Conservation (phyloP, 2,113 vertebrate genomes). For the Paramisgurnus dabryanus region DNA sequence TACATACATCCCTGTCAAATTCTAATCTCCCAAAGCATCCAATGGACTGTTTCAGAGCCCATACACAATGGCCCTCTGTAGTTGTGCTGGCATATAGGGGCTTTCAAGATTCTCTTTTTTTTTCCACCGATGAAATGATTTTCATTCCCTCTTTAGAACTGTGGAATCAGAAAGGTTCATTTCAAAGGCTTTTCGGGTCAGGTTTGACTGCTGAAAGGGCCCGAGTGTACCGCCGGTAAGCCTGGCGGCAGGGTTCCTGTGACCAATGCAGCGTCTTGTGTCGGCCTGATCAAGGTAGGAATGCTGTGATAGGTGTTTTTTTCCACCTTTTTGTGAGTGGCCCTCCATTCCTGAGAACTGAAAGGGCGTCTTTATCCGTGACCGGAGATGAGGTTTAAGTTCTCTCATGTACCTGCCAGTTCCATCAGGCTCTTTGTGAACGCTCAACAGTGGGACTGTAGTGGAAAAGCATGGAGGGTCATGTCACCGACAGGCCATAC, state of each 20-base stretch:
- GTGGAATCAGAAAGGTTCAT: neutral
- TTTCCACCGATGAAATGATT: slow-evolving; percentile 14
- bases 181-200: slow-evolving; percentile 21
- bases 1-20: slow-evolving; percentile 37
- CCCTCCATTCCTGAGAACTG: slow-evolving; percentile 31
- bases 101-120: slow-evolving; percentile 3
- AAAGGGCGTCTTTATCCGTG: slow-evolving; percentile 53
- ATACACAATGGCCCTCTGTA: slow-evolving; percentile 39
- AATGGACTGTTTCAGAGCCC: slow-evolving; percentile 21
- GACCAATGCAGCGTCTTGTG: slow-evolving; percentile 12
- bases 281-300: slow-evolving; percentile 42
- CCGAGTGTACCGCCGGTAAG: neutral
- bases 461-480: slow-evolving; percentile 18
- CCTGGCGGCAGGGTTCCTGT: slow-evolving; percentile 6
- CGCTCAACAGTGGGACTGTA: slow-evolving; percentile 36
- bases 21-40: slow-evolving; percentile 21
- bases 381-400: slow-evolving; percentile 47
- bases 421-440: slow-evolving; percentile 48
- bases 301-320: slow-evolving; percentile 29
- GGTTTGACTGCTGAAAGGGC: slow-evolving; percentile 33
- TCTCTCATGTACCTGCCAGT: slow-evolving; percentile 44
- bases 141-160: slow-evolving; percentile 10
- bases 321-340: slow-evolving; percentile 27
- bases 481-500: slow-evolving; percentile 17
- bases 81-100: slow-evolving; percentile 14